phyloP scores from a whole-genome alignment of 2,888 invertebrate genomes.

The Cantharis rufa region DNA sequence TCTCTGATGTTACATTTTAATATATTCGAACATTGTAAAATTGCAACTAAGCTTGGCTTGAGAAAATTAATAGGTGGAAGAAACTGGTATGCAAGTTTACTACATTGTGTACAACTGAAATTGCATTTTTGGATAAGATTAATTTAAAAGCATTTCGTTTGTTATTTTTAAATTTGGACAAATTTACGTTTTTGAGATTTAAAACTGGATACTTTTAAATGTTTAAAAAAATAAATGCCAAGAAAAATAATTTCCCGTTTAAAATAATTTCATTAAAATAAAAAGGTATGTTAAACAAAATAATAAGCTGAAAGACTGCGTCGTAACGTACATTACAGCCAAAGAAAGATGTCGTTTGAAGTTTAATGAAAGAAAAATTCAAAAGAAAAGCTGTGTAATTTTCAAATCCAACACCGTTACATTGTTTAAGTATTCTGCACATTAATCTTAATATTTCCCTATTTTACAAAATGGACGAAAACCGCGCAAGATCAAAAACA shows the following conservation, averaged over 20 bases:
- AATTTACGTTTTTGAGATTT: neutral
- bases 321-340: neutral
- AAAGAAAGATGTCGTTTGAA: neutral
- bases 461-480: slow-evolving; percentile 30
- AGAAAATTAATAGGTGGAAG: neutral
- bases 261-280: neutral
- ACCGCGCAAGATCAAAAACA: slow-evolving; percentile 31
- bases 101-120: neutral
- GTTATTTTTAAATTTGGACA: neutral
- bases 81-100: neutral
- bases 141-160: neutral
- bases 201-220: neutral
- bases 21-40: neutral
- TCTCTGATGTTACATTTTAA: neutral
- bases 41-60: neutral
- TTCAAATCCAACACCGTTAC: neutral
- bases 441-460: slow-evolving; percentile 27
- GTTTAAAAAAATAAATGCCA: neutral
- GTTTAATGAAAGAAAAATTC: neutral
- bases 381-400: neutral
- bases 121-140: neutral
- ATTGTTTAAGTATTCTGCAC: slow-evolving; percentile 9
- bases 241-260: neutral
- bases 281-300: neutral
- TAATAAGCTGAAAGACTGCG: neutral